phyloP scores from a whole-genome alignment of 2,888 invertebrate genomes.

The Oscheius myriophilus region DNA sequence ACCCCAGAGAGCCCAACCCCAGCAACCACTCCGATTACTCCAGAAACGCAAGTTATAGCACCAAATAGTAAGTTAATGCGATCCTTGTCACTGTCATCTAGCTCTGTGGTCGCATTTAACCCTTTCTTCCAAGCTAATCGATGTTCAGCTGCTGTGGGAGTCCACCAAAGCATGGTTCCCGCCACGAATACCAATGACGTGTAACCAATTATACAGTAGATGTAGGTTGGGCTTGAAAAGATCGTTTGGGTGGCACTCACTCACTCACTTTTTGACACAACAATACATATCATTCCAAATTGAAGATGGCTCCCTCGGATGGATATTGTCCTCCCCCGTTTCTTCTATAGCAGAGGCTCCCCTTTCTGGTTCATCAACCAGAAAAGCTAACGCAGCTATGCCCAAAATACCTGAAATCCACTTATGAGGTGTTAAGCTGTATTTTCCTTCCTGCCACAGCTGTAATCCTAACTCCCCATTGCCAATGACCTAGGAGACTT shows the following conservation, averaged over 20 bases:
- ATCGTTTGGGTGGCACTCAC: too few relatives aligned
- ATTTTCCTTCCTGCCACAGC: conserved; percentile 71
- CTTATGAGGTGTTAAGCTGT: neutral
- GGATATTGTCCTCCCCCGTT: conserved; percentile 22
- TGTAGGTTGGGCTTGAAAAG: conserved; percentile 81
- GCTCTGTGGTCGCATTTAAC: conserved; percentile 24
- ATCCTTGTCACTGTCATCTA: conserved; percentile 21
- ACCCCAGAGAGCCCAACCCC: conserved; percentile 81
- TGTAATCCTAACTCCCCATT: conserved; percentile 89
- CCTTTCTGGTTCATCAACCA: conserved; percentile 63
- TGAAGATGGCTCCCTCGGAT: conserved; percentile 22
- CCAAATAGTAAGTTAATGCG: conserved; percentile 85
- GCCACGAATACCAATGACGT: conserved; percentile 97
- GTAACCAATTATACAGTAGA: conserved; percentile 91
- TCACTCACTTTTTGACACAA: conserved; percentile 35
- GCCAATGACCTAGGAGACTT: conserved; percentile 80
- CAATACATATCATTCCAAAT: conserved; percentile 41
- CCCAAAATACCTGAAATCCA: conserved; percentile 38
- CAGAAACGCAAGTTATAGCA: conserved; percentile 89
- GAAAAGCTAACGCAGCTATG: conserved; percentile 42
- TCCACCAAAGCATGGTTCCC: conserved; percentile 81
- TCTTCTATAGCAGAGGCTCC: conserved; percentile 54
- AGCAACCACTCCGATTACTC: conserved; percentile 88
- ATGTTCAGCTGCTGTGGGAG: conserved; percentile 59
- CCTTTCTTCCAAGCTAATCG: conserved; percentile 46